These are phyloP conservation scores for Labia minor DNA, from an alignment of 2,888 invertebrate species.

Conservation along the genomic window DNA sequence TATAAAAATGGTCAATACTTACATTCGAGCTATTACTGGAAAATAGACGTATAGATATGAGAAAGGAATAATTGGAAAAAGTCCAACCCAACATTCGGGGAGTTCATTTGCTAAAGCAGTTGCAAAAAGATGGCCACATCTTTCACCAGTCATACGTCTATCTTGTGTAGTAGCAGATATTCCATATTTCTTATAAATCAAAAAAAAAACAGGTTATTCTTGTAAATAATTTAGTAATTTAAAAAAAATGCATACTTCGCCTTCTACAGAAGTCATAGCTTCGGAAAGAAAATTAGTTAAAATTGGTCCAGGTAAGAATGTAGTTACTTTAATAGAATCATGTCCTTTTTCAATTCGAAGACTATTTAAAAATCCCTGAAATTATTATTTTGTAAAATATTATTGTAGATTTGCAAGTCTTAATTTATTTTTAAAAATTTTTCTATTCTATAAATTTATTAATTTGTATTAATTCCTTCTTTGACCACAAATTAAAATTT, in stretches of 20 bases:
- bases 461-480: constrained; percentile 17
- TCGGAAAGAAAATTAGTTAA: constrained; percentile 56
- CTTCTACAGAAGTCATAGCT: constrained; percentile 53
- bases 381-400: too few relatives aligned
- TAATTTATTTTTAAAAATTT: not conserved
- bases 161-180: constrained; percentile 32
- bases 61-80: constrained; percentile 49
- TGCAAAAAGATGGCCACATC: constrained; percentile 41
- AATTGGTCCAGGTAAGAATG: constrained; percentile 67
- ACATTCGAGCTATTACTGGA: constrained; percentile 42
- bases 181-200: constrained; percentile 32
- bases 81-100: constrained; percentile 58
- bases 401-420: not conserved
- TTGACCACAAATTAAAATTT: not conserved
- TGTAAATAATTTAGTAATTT: constrained; percentile 1
- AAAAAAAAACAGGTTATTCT: too few relatives aligned
- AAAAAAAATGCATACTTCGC: constrained; percentile 44
- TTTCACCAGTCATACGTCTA: constrained; percentile 37
- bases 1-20: constrained; percentile 29
- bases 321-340: constrained; percentile 49
- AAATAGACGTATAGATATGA: constrained; percentile 50
- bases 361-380: constrained; percentile 61
- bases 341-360: constrained; percentile 48
- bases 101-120: constrained; percentile 42
- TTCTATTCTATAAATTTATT: constrained; percentile 13